These are phyloP conservation scores for Maniola hyperantus DNA, from an alignment of 2,888 invertebrate species.

Conservation along the genomic window DNA sequence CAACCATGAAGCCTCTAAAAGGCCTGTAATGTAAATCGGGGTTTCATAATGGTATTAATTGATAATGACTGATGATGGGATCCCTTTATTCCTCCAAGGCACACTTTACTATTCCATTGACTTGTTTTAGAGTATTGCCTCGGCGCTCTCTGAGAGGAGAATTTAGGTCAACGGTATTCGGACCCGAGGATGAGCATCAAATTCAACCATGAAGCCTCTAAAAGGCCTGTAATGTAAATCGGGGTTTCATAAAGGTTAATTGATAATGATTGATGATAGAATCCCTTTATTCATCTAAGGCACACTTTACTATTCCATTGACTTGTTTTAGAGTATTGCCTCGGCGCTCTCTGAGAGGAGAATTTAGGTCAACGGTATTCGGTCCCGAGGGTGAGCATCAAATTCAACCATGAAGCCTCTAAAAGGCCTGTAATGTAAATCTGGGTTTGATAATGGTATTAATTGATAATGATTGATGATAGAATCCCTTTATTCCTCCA, in stretches of 20 bases:
- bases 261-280: conserved; percentile 2
- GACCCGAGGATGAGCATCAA: conserved; percentile 20
- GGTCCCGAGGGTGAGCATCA: conserved; percentile 23
- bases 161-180: conserved; percentile 31
- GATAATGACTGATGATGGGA: not conserved
- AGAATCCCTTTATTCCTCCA: not conserved
- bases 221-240: conserved; percentile 4
- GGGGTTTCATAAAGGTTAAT: not conserved
- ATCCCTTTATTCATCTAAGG: not conserved
- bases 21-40: conserved; percentile 7
- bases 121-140: not conserved
- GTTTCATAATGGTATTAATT: not conserved
- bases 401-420: conserved; percentile 7
- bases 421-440: conserved; percentile 1
- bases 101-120: too few relatives aligned
- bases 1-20: not conserved
- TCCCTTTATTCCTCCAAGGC: not conserved
- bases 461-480: conserved; percentile 5
- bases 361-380: conserved; percentile 31
- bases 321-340: not conserved
- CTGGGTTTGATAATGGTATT: not conserved
- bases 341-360: conserved; percentile 18
- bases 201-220: conserved; percentile 3
- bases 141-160: conserved; percentile 20
- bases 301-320: too few relatives aligned